Evolutionary conservation across 2,888 invertebrate genomes (phyloP).

Genomic region (Gymnocheta viridis): DNA sequence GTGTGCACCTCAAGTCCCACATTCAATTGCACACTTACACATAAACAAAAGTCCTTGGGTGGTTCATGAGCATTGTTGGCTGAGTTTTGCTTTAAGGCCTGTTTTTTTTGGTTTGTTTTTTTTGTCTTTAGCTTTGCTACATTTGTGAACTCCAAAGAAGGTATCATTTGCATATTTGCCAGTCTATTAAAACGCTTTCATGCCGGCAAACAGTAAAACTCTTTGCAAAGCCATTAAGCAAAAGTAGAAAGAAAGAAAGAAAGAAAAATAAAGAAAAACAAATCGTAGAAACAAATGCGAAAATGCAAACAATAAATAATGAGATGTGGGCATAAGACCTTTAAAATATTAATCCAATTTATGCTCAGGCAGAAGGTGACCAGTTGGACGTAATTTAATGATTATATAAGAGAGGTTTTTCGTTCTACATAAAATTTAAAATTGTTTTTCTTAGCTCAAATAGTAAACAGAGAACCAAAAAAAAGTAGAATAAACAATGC

Average conservation of each 20-base stretch:
- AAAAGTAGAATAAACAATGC: background rate
- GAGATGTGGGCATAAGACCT: constrained; percentile 18
- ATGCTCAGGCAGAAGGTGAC: constrained; percentile 16
- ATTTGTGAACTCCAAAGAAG: constrained; percentile 39
- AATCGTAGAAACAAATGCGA: background rate
- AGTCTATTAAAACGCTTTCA: constrained; percentile 54
- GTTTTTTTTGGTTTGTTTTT: background rate
- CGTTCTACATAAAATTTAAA: background rate
- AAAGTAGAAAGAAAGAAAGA: background rate
- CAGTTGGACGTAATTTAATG: background rate
- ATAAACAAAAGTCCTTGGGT: constrained; percentile 55
- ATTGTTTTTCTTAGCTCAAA: background rate
- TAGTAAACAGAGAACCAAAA: background rate
- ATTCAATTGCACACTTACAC: background rate
- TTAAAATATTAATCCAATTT: constrained; percentile 25
- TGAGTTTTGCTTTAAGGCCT: constrained; percentile 39
- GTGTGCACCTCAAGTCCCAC: background rate
- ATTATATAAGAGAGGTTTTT: background rate
- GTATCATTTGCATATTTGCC: constrained; percentile 64
- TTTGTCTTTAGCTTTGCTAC: background rate
- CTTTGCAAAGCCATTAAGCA: constrained; percentile 20
- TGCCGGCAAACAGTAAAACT: constrained; percentile 39
- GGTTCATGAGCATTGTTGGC: constrained; percentile 37
- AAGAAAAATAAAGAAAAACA: background rate
- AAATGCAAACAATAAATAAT: constrained; percentile 39